These are phyloP conservation scores for Periplaneta americana DNA, from an alignment of 1,140 invertebrate genomes.

Conservation along the genomic window DNA sequence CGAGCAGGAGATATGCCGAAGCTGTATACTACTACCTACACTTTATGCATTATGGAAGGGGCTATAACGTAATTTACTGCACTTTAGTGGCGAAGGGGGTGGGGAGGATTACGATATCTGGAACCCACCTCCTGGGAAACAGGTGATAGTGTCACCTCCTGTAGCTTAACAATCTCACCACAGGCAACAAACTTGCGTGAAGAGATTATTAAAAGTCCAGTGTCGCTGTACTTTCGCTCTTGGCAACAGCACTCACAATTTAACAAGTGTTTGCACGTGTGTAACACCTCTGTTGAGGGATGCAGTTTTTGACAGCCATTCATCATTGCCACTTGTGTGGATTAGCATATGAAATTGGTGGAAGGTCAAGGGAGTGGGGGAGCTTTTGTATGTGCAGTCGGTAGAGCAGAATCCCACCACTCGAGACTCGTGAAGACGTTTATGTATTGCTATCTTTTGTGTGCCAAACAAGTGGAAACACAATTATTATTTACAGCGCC, in stretches of 20 bases:
- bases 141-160: background rate
- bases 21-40: background rate
- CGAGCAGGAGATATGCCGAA: too few species aligned
- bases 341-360: background rate
- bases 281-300: background rate
- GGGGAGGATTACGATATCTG: too few species aligned
- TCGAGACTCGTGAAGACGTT: background rate
- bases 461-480: background rate
- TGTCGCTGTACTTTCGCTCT: background rate
- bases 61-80: background rate
- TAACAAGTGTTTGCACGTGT: background rate
- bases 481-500: background rate
- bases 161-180: background rate
- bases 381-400: background rate
- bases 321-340: background rate
- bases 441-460: background rate
- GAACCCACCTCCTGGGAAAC: too few species aligned
- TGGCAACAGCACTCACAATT: background rate
- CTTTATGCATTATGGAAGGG: background rate
- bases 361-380: background rate
- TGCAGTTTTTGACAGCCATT: background rate
- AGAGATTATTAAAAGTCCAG: background rate
- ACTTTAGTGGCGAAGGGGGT: background rate
- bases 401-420: background rate
- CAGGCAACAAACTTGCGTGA: background rate